A percentile compares a stretch with the other conserved stretches of the same genome.
These are phyloP conservation scores for Hippocampus kuda DNA, from an alignment of 2,797 vertebrate species.

Conservation along the genomic window DNA sequence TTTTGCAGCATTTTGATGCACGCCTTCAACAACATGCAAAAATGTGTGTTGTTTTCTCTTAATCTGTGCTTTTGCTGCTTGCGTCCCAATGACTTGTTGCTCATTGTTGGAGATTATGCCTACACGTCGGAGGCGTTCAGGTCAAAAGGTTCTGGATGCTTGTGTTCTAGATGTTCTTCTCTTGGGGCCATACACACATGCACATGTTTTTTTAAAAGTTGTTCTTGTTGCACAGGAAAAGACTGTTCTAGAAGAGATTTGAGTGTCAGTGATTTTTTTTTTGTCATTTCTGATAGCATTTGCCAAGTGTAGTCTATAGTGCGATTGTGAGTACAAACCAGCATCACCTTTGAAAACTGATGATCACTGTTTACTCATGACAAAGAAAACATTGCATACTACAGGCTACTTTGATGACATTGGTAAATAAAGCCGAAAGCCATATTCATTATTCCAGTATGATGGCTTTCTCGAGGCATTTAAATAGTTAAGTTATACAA, in stretches of 20 bases:
- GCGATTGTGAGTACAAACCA: conserved; percentile 6
- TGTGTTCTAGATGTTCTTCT: neutral
- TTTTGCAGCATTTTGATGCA: conserved; percentile 29
- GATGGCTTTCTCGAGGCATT: neutral
- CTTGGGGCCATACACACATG: conserved; percentile 37
- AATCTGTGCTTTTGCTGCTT: neutral
- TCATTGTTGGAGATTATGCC: neutral
- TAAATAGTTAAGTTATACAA: neutral
- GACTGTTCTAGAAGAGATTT: conserved; percentile 17
- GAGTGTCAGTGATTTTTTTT: conserved; percentile 29
- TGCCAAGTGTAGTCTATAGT: neutral
- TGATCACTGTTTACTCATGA: neutral
- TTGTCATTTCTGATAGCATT: conserved; percentile 14
- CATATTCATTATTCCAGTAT: conserved; percentile 1
- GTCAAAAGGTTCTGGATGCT: neutral
- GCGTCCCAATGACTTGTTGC: neutral
- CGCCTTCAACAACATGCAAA: conserved; percentile 12
- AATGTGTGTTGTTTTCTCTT: neutral
- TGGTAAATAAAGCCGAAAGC: neutral
- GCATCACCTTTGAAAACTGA: neutral
- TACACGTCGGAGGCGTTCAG: neutral
- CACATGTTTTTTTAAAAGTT: conserved; percentile 15
- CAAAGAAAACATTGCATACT: neutral
- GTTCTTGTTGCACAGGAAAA: conserved; percentile 10
- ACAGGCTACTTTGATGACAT: neutral